A percentile compares a stretch with the other conserved stretches of the same genome.
phyloP scores from a whole-genome alignment of 2,888 invertebrate species.

The Opisthograptis luteolata region DNA sequence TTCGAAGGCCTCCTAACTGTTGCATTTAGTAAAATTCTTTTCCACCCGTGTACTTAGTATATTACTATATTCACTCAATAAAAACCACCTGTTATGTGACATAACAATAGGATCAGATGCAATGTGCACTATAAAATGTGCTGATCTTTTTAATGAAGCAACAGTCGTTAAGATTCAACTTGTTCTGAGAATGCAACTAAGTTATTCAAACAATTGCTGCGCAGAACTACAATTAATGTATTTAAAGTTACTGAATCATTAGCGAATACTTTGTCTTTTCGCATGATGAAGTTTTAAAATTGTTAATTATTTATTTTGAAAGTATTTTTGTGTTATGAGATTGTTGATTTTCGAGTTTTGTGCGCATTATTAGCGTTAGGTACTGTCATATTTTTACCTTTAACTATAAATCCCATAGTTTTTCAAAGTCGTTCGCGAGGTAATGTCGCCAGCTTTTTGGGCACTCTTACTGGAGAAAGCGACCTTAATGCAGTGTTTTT shows the following conservation, averaged over 20 bases:
- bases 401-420: no score
- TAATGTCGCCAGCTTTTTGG: no score
- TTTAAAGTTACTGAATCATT: slow-evolving; percentile 2
- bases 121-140: slow-evolving; percentile 57
- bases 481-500: no score
- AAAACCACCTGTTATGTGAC: slow-evolving; percentile 58
- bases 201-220: slow-evolving; percentile 24
- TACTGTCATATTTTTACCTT: no score
- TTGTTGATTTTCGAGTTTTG: no score
- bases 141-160: slow-evolving; percentile 69
- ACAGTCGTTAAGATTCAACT: slow-evolving; percentile 36
- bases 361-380: no score
- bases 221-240: slow-evolving; percentile 1
- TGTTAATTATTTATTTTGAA: no score
- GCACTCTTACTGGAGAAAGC: no score
- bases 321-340: no score
- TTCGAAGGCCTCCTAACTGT: no score
- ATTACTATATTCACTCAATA: slow-evolving; percentile 56
- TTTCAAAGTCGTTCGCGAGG: no score
- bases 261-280: slow-evolving; percentile 6
- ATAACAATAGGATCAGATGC: slow-evolving; percentile 59
- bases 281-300: slow-evolving; percentile 2
- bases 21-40: no score
- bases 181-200: slow-evolving; percentile 19
- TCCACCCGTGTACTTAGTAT: slow-evolving; percentile 16